Evolutionary conservation across 2,888 invertebrate genomes (phyloP), one percentile per base, ranked within the genome.

Genomic region (Plutella xylostella): DNA sequence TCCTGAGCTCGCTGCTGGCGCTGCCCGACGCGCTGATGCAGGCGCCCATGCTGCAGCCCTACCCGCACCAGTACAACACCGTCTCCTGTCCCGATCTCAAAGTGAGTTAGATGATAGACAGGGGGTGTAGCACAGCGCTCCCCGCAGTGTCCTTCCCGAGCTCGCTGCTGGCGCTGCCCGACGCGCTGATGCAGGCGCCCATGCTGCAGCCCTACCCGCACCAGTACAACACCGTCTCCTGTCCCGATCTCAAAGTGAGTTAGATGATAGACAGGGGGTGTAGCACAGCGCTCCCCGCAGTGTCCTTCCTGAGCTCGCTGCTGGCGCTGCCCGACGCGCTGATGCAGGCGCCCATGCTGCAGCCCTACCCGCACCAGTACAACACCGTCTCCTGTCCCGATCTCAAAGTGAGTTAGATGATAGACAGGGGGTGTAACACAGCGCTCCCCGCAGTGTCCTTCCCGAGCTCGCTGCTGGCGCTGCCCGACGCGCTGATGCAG

Each of bases 381-480:
- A 83, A 84, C 53, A 82, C 84, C 1, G 80, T 85, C 14, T 87
- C 87, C 12, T 92, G 92, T 70, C 90, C 91, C 2, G 92, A 93
- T 71, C 87, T 92, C 19, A 93, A 93, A 85, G 93, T 89, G 74
- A 33, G 5, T 33, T 33, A 28, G n/a, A 17, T 12, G 18, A n/a
- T n/a, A n/a, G n/a, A n/a, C n/a, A n/a, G n/a, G n/a, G n/a, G n/a
- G n/a, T n/a, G n/a, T n/a, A n/a, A n/a, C n/a, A n/a, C n/a, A n/a
- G n/a, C n/a, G n/a, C n/a, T n/a, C n/a, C n/a, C 97, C 63, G 97
- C 97, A 1, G 90, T 96, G 19, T 92, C 95, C 0, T 90, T 97
- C 49, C 82, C 98, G 25, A 96, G 96, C 1, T 92, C 94, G 1
- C 74, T 98, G 45, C 78, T 97, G 33, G 92, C 94, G 53, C 87